Evolutionary conservation across 2,113 vertebrate species (phyloP).

Genomic region (Pedionomus torquatus): DNA sequence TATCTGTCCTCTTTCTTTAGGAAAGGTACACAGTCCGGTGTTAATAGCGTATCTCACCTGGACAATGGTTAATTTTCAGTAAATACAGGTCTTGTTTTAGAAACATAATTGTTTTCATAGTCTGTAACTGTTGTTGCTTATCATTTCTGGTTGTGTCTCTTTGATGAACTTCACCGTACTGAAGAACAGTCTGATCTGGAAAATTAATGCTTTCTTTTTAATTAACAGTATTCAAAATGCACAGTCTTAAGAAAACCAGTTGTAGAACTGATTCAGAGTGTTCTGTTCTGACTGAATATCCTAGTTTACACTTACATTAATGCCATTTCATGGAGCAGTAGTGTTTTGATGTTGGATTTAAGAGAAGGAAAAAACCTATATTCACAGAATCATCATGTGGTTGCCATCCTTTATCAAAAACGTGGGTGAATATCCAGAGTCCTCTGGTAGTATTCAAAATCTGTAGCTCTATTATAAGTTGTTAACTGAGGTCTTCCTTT

Average conservation of each 20-base stretch:
- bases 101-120: background rate
- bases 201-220: background rate
- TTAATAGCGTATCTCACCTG: background rate
- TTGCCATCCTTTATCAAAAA: background rate
- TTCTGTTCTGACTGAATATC: background rate
- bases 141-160: background rate
- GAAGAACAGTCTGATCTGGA: background rate
- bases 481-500: background rate
- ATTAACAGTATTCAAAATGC: background rate
- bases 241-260: background rate
- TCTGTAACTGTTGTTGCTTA: background rate
- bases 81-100: background rate
- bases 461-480: background rate
- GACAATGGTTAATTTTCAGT: background rate
- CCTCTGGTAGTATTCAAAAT: background rate
- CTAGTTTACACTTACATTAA: background rate
- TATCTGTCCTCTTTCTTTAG: background rate
- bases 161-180: background rate
- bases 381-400: background rate
- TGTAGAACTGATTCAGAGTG: background rate
- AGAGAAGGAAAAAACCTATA: background rate
- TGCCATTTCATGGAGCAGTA: background rate
- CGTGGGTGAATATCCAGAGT: background rate
- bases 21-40: background rate
- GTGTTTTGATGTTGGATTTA: background rate